Percentiles rank a stretch among this genome's conserved stretches.
Conservation (phyloP, 2,113 vertebrate species). For the Bujurquina vittata region DNA sequence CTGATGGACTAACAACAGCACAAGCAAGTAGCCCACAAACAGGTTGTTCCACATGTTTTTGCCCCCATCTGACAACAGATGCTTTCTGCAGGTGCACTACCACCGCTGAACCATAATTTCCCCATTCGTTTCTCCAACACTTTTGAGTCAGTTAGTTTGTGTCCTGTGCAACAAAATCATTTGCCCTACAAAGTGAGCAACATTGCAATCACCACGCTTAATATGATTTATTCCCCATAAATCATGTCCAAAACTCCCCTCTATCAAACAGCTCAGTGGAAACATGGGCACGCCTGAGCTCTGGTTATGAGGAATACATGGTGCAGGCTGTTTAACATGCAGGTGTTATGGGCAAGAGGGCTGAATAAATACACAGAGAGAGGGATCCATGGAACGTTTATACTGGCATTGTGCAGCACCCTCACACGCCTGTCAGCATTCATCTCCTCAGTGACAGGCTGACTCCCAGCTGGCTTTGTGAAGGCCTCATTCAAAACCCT, state of each 20-base stretch:
- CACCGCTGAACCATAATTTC: too few species aligned
- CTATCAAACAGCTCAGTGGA: conserved; percentile 26
- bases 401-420: conserved; percentile 40
- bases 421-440: conserved; percentile 64
- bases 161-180: neutral
- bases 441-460: conserved; percentile 48
- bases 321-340: conserved; percentile 44
- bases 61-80: too few species aligned
- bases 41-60: too few species aligned
- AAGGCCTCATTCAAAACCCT: conserved; percentile 47
- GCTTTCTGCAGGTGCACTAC: too few species aligned
- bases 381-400: conserved; percentile 18
- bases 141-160: neutral
- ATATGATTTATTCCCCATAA: conserved; percentile 27
- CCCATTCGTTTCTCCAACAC: neutral
- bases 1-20: too few species aligned
- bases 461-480: conserved; percentile 15
- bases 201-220: conserved; percentile 7
- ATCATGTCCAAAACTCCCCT: conserved; percentile 23
- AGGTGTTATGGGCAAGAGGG: conserved; percentile 24
- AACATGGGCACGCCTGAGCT: conserved; percentile 14
- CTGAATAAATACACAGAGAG: conserved; percentile 27
- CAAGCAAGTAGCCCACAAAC: too few species aligned
- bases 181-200: conserved; percentile 3
- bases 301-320: conserved; percentile 20